These are phyloP conservation scores for Neosilurus mollespiculum DNA, from an alignment of 2,797 vertebrate species.

Conservation along the genomic window DNA sequence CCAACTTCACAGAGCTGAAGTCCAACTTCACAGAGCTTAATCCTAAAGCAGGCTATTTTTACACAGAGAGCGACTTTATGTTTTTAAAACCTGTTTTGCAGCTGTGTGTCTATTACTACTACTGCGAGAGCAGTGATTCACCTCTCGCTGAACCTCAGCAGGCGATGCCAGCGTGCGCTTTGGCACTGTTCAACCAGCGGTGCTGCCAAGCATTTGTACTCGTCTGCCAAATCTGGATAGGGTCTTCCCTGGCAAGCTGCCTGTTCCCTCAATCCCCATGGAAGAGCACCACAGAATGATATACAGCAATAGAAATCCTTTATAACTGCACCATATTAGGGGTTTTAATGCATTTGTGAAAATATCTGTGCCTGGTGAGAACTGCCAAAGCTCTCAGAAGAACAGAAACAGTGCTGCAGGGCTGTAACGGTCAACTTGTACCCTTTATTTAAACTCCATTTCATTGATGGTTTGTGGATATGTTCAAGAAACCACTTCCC, in stretches of 20 bases:
- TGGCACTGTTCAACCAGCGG: conserved; percentile 58
- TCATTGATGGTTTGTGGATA: not conserved
- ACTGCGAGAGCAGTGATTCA: conserved; percentile 65
- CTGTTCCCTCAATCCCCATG: conserved; percentile 44
- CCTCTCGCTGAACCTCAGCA: conserved; percentile 71
- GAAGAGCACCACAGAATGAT: conserved; percentile 57
- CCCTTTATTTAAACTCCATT: conserved; percentile 48
- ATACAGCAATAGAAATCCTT: conserved; percentile 28
- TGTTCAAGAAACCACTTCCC: not conserved
- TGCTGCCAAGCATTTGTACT: conserved; percentile 70
- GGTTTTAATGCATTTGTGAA: conserved; percentile 21
- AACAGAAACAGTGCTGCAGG: conserved; percentile 26
- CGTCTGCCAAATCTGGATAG: conserved; percentile 60
- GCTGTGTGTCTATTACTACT: conserved; percentile 38
- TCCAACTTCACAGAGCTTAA: no score
- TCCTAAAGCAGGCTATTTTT: conserved; percentile 38
- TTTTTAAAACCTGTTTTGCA: conserved; percentile 38
- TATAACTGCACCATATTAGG: conserved; percentile 18
- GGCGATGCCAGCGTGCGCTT: conserved; percentile 65
- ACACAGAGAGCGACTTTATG: conserved; percentile 19
- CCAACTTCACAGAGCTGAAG: no score
- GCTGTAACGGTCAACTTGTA: conserved; percentile 22
- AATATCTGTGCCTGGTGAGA: conserved; percentile 6
- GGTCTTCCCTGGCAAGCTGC: conserved; percentile 62
- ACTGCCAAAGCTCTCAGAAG: not conserved